Evolutionary conservation across 1,140 invertebrate species (phyloP).

Genomic region (Aphelenchoides avenae): DNA sequence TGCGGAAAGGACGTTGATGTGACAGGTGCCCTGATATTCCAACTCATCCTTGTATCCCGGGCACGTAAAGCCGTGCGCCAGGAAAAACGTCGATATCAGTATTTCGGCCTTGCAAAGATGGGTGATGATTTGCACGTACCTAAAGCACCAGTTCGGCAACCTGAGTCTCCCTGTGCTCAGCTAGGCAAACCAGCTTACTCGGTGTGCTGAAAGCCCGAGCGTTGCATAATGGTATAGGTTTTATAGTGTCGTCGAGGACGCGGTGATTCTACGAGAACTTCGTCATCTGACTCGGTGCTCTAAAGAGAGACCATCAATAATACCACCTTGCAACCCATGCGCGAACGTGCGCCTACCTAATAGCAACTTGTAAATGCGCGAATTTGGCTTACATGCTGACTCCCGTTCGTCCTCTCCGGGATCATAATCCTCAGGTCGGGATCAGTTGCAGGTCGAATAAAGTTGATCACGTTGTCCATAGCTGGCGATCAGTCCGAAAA

Average conservation of each 20-base stretch:
- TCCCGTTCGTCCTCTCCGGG: constrained; percentile 31
- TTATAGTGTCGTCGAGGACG: constrained; percentile 47
- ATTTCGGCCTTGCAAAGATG: constrained; percentile 54
- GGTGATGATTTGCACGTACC: constrained; percentile 53
- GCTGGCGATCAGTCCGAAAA: too few relatives aligned
- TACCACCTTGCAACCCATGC: constrained; percentile 23
- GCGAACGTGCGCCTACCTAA: neutral
- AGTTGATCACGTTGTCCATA: too few relatives aligned
- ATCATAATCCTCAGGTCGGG: constrained; percentile 49
- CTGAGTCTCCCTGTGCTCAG: neutral
- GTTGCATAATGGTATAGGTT: constrained; percentile 56
- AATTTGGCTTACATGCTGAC: constrained; percentile 25
- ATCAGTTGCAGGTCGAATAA: constrained; percentile 49
- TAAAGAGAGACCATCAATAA: too few relatives aligned
- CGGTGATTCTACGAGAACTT: constrained; percentile 36
- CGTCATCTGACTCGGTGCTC: constrained; percentile 43
- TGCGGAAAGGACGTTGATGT: constrained; percentile 55
- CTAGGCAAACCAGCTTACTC: constrained; percentile 33
- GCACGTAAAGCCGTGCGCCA: constrained; percentile 51
- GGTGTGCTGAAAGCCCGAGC: constrained; percentile 54
- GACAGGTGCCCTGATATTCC: constrained; percentile 53
- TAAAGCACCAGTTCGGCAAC: constrained; percentile 16
- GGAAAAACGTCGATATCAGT: constrained; percentile 50
- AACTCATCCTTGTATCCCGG: constrained; percentile 51
- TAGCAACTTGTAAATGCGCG: constrained; percentile 11